Evolutionary conservation across 2,797 vertebrate species (phyloP), one percentile per base, ranked within the genome.

Genomic region (Galaxias olidus): DNA sequence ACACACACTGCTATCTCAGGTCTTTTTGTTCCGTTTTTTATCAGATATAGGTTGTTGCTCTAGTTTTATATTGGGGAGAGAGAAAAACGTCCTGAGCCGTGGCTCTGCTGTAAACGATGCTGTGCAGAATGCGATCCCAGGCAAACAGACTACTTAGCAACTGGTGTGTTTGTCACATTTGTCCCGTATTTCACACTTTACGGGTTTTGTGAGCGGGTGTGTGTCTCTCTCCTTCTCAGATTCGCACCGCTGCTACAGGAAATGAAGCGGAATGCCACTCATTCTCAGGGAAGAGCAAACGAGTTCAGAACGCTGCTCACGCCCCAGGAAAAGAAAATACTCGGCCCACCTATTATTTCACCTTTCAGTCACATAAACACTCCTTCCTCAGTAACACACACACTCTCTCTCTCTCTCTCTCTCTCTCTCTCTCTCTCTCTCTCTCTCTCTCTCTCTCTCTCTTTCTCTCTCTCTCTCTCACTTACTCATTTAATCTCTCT

Each of bases 241-340:
- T 77, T 75, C 81, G 48, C 66, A 70, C 62, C 45, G 45, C 57
- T 77, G 58, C 69, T 66, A 72, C 87, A 91, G 89, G 92, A 92
- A 93, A 91, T 91, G 84, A 91, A 88, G 84, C 69, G 86, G 87
- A 89, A 91, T 92, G 88, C 87, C 88, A 84, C 81, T 91, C 86
- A 87, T 90, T 89, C 87, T 87, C 79, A 14, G 76, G 74, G 63
- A 83, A 84, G 75, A 72, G 78, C 75, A 67, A 74, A 69, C 19
- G 49, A 68, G 44, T 30, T 45, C 52, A 74, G 79, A 81, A 84
- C 78, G 72, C 77, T 75, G 69, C 69, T 79, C 77, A 71, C 76
- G 71, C 73, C 68, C 68, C 18, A 66, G 63, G 69, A 83, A 81
- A 82, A 71, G 62, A 72, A 77, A 89, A 89, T 53, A 17, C 83